Evolutionary conservation across 2,888 invertebrate genomes (phyloP), one percentile per base, ranked within the genome.

Genomic region (Eupeodes latifasciatus): DNA sequence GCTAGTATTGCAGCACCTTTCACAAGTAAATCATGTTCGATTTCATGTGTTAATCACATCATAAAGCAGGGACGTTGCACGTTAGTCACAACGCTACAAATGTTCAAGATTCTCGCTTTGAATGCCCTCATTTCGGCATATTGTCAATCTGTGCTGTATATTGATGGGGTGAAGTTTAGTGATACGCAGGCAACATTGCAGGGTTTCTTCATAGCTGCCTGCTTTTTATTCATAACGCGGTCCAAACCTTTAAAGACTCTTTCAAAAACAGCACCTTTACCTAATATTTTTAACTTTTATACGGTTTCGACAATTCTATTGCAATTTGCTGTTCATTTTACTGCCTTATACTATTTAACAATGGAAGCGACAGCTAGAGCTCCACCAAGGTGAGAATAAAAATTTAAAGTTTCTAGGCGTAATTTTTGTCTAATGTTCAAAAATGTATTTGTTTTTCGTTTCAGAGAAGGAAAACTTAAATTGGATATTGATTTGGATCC

Each of bases 41-140:
- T 99, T 92, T 95, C 97, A 92, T 98, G 99, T 94, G 98, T 99
- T 92, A 99, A 99, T 92, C 99, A 99, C 94, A 98, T 99, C 89
- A 99, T 99, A 92, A 99, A 99, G 93, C 99, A 99, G 95, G 99
- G 99, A 1, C 96, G 99, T 34, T 99, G 99, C 93, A 99, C 99
- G 0, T 94, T 99, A 84, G 99, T 99, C 27, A 99, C 99, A 0
- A 99, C 99, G 0, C 95, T 99, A 85, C 99, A 99, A 94, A 99
- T 99, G 99, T 99, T 99, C 94, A 99, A 99, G 95, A 99, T 99
- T 91, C 94, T 99, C 80, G 99, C 99, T 0, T 94, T 99, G 77
- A 99, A 99, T 93, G 99, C 99, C 0, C 95, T 99, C 4, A 98
- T 99, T 90, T 95, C 99, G 90, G 99, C 99, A 0, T 99, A 99